These are phyloP conservation scores for Apaloderma vittatum DNA, from an alignment of 2,113 vertebrate genomes.

Conservation along the genomic window DNA sequence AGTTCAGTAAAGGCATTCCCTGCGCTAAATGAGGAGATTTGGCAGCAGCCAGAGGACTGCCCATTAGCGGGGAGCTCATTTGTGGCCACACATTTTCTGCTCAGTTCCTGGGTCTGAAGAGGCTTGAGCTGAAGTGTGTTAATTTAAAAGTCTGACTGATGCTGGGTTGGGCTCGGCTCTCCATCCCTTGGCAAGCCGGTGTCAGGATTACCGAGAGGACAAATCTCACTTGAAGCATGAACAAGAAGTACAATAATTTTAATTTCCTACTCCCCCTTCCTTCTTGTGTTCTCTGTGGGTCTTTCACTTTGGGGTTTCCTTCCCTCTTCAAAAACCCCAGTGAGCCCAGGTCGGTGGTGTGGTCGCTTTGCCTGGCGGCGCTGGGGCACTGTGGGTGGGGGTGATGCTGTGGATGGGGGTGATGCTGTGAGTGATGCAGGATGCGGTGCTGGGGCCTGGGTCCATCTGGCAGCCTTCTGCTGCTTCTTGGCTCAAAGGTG, in stretches of 20 bases:
- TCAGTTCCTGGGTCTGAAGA: background rate
- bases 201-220: background rate
- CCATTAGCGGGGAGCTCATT: background rate
- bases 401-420: background rate
- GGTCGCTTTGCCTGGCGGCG: background rate
- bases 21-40: background rate
- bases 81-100: background rate
- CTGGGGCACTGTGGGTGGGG: background rate
- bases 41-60: background rate
- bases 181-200: background rate
- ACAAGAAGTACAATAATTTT: background rate
- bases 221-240: background rate
- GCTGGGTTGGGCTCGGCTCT: background rate
- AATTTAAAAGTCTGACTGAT: background rate
- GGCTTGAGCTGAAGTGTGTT: background rate
- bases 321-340: background rate
- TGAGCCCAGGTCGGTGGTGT: background rate
- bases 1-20: background rate
- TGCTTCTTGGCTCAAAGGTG: background rate
- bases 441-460: background rate
- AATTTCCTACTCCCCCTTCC: background rate
- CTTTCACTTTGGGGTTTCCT: background rate
- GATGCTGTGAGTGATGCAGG: background rate
- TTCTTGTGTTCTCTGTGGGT: background rate
- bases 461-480: background rate